A percentile compares a stretch with the other conserved stretches of the same genome.
phyloP scores from a whole-genome alignment of 53 echinoderm and acorn worm genomes.

The Stichopus horrens region DNA sequence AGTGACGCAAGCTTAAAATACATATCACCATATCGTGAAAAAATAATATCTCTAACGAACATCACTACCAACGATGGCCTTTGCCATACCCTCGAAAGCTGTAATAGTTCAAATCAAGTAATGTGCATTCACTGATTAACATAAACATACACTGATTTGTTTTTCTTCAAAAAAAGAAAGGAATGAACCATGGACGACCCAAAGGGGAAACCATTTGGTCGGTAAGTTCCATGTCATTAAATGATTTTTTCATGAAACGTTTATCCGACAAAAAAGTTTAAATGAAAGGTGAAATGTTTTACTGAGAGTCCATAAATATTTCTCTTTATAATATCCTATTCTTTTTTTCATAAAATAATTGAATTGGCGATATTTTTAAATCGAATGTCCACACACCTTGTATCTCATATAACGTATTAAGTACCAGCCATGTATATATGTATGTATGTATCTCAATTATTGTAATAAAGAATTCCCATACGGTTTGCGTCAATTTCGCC shows the following conservation, averaged over 20 bases:
- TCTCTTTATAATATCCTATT: background rate
- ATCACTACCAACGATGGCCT: too few relatives aligned
- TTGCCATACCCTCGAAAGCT: too few relatives aligned
- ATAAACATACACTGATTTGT: too few relatives aligned
- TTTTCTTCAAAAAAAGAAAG: too few relatives aligned
- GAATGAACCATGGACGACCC: too few relatives aligned
- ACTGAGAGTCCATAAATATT: background rate
- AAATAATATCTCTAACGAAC: too few relatives aligned
- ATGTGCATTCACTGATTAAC: too few relatives aligned
- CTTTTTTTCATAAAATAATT: slow-evolving; percentile 27
- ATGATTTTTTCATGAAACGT: background rate
- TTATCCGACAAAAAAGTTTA: slow-evolving; percentile 14
- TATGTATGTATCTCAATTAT: slow-evolving; percentile 31
- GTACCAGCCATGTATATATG: background rate
- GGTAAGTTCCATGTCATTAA: too few relatives aligned
- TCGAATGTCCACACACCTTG: slow-evolving; percentile 23
- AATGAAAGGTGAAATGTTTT: background rate
- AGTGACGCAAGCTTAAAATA: too few relatives aligned
- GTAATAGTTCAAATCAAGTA: too few relatives aligned
- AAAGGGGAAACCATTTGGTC: too few relatives aligned
- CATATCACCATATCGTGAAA: too few relatives aligned
- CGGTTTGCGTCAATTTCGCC: slow-evolving; percentile 45
- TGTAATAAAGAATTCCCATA: slow-evolving; percentile 41
- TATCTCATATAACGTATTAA: background rate
- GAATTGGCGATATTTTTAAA: slow-evolving; percentile 37